These are phyloP conservation scores for Trissoscelio sp. DNA, from an alignment of 2,888 invertebrate species.

Conservation along the genomic window DNA sequence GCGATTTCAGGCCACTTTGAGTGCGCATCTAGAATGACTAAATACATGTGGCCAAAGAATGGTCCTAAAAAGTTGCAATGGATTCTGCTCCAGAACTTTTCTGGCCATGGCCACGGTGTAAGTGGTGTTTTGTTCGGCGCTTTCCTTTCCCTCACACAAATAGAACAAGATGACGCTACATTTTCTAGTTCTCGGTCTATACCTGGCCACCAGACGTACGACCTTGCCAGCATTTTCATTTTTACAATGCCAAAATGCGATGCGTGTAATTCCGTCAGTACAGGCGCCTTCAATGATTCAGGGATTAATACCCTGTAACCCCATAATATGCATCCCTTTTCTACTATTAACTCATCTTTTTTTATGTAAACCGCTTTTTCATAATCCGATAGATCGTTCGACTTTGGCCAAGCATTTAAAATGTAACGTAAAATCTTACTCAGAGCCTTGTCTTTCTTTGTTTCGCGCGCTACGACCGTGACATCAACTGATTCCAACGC, in stretches of 20 bases:
- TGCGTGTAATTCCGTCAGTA: conserved; percentile 43
- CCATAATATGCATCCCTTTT: conserved; percentile 23
- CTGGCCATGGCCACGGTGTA: conserved; percentile 67
- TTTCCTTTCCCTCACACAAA: conserved; percentile 39
- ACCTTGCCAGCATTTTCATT: conserved; percentile 74
- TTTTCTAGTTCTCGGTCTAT: conserved; percentile 74
- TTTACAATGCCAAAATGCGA: conserved; percentile 72
- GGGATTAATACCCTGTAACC: conserved; percentile 55
- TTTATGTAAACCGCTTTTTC: conserved; percentile 1
- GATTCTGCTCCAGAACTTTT: conserved; percentile 55
- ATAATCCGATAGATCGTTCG: background rate
- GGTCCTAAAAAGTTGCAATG: conserved; percentile 68
- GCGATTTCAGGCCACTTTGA: conserved; percentile 69
- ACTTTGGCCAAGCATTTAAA: background rate
- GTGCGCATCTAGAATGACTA: conserved; percentile 68
- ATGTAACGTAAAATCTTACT: conserved; percentile 11
- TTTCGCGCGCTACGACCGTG: background rate
- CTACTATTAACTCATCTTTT: conserved; percentile 9
- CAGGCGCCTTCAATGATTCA: conserved; percentile 1
- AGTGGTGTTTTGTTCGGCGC: conserved; percentile 58
- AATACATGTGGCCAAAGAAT: conserved; percentile 63
- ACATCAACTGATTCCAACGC: background rate
- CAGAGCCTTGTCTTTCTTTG: conserved; percentile 15
- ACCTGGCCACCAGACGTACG: conserved; percentile 65
- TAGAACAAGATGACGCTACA: conserved; percentile 47